A percentile compares a stretch with the other conserved stretches of the same genome.
Evolutionary conservation across 2,888 invertebrate species (phyloP).

Genomic region (Ptychoptera contaminata): DNA sequence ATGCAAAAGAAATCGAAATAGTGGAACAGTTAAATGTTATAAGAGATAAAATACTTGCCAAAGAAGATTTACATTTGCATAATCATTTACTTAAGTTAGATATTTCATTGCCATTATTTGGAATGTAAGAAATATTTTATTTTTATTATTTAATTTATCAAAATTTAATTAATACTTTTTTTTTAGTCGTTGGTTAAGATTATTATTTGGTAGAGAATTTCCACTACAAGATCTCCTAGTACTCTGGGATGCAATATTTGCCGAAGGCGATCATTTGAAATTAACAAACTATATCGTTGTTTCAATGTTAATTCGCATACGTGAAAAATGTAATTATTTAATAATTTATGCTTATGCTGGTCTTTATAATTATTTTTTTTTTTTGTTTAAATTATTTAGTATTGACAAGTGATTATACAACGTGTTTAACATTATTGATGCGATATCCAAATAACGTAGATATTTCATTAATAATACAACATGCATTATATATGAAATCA

Average conservation of each 20-base stretch:
- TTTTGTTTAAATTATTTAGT: conserved; percentile 31
- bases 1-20: conserved; percentile 35
- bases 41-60: conserved; percentile 45
- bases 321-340: conserved; percentile 44
- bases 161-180: not conserved
- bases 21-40: conserved; percentile 42
- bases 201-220: conserved; percentile 74
- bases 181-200: conserved; percentile 62
- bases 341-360: not conserved
- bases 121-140: conserved; percentile 46
- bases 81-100: conserved; percentile 52
- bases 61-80: conserved; percentile 43
- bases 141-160: not conserved
- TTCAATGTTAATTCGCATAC: conserved; percentile 58
- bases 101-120: conserved; percentile 71
- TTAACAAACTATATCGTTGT: conserved; percentile 54
- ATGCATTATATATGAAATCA: conserved; percentile 37
- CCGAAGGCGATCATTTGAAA: conserved; percentile 41
- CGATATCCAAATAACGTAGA: conserved; percentile 48
- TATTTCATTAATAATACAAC: conserved; percentile 42
- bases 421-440: conserved; percentile 49
- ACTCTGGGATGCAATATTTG: conserved; percentile 72
- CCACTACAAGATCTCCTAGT: conserved; percentile 57
- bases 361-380: not conserved
- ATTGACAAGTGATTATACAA: conserved; percentile 44